Evolutionary conservation across 2,888 invertebrate species (phyloP).

Genomic region (Griposia aprilina): DNA sequence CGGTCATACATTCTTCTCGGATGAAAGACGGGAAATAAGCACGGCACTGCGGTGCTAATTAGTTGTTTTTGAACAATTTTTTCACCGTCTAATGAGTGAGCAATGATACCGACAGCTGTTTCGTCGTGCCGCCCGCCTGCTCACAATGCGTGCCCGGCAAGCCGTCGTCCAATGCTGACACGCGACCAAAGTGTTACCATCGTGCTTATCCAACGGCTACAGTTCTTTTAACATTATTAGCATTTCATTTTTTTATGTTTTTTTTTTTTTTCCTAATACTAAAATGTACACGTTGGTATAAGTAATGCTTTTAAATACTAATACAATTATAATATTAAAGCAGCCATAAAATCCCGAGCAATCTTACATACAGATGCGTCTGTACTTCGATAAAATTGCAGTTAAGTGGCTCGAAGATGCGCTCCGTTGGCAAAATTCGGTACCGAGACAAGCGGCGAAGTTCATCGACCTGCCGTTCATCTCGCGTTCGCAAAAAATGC

Average conservation of each 20-base stretch:
- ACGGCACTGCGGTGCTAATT: constrained; percentile 79
- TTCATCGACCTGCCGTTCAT: constrained; percentile 88
- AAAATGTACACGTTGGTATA: neutral
- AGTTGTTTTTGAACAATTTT: constrained; percentile 79
- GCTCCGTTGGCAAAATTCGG: constrained; percentile 86
- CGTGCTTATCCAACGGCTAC: constrained; percentile 61
- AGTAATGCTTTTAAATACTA: neutral
- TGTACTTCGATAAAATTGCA: constrained; percentile 59
- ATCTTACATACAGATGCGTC: constrained; percentile 14
- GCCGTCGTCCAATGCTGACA: constrained; percentile 70
- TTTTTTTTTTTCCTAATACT: constrained; percentile 20
- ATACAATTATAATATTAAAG: neutral
- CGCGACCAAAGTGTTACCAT: constrained; percentile 71
- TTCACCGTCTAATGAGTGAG: constrained; percentile 77
- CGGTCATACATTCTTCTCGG: constrained; percentile 77
- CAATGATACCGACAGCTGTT: constrained; percentile 79
- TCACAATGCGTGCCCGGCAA: constrained; percentile 79
- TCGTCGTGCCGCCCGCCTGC: constrained; percentile 77
- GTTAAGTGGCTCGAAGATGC: constrained; percentile 77
- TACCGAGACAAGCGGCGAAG: constrained; percentile 83
- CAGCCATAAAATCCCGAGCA: neutral
- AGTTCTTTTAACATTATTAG: constrained; percentile 34
- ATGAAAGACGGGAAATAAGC: constrained; percentile 76
- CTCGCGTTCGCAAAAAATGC: constrained; percentile 89
- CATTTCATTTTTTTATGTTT: constrained; percentile 1